These are phyloP conservation scores for Drosophila murphyi DNA, from an alignment of 1,140 invertebrate genomes.

Conservation along the genomic window DNA sequence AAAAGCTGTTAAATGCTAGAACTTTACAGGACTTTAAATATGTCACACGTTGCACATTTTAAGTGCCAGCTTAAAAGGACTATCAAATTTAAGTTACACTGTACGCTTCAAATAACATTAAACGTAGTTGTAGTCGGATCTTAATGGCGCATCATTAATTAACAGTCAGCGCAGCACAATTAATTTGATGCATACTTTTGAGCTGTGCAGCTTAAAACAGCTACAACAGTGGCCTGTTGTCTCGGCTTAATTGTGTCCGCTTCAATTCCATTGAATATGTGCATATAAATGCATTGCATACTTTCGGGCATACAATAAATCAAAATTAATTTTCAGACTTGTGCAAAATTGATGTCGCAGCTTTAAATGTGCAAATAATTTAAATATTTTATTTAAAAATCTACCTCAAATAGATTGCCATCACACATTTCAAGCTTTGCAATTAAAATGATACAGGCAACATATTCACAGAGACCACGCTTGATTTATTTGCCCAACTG, in stretches of 20 bases:
- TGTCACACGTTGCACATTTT: too few relatives aligned
- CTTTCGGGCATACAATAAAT: neutral
- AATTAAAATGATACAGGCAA: slow-evolving; percentile 46
- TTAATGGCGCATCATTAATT: neutral
- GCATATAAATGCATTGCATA: neutral
- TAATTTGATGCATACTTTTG: slow-evolving; percentile 27
- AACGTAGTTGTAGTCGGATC: too few relatives aligned
- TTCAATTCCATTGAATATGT: neutral
- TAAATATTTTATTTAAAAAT: neutral
- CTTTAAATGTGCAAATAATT: neutral
- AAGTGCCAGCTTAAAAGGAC: too few relatives aligned
- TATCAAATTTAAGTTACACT: too few relatives aligned
- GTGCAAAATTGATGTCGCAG: slow-evolving; percentile 6
- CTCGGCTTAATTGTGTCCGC: neutral
- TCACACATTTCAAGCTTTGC: slow-evolving; percentile 28
- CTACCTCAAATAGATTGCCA: slow-evolving; percentile 12
- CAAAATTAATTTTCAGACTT: slow-evolving; percentile 3
- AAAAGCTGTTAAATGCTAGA: too few relatives aligned
- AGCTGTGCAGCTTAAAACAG: neutral
- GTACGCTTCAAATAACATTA: too few relatives aligned
- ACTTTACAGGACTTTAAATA: too few relatives aligned
- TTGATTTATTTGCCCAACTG: slow-evolving; percentile 43
- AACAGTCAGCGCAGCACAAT: neutral
- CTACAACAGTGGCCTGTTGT: neutral
- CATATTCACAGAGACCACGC: slow-evolving; percentile 28